These are phyloP conservation scores for Isaurus tuberculatus DNA, from an alignment of 92 coral and sea anemone species.

Conservation along the genomic window DNA sequence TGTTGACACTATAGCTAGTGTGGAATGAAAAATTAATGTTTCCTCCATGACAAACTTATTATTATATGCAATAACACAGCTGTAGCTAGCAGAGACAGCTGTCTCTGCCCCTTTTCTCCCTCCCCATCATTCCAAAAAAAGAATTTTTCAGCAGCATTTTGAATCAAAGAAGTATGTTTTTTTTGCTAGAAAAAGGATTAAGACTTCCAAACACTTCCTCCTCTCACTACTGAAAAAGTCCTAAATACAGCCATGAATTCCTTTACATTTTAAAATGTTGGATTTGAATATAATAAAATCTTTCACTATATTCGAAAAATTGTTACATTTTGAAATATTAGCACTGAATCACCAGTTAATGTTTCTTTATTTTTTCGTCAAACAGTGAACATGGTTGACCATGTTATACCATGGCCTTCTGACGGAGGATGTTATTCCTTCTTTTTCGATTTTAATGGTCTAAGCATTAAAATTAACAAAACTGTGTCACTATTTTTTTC, in stretches of 20 bases:
- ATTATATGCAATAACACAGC: constrained; percentile 12
- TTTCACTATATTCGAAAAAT: constrained; percentile 11
- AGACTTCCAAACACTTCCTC: constrained; percentile 14
- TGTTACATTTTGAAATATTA: constrained; percentile 10
- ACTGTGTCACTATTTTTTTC: constrained; percentile 12
- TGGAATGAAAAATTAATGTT: constrained; percentile 11
- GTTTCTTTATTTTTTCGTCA: constrained; percentile 12
- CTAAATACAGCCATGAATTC: constrained; percentile 13
- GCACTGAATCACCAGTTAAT: constrained; percentile 14
- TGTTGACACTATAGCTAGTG: constrained; percentile 14
- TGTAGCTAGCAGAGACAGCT: constrained; percentile 15
- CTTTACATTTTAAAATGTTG: constrained; percentile 11
- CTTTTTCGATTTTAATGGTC: constrained; percentile 12
- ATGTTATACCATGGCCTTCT: constrained; percentile 14
- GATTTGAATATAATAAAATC: constrained; percentile 10
- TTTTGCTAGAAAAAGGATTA: constrained; percentile 12
- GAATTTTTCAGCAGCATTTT: constrained; percentile 12
- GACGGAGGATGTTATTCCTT: constrained; percentile 14
- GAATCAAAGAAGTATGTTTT: constrained; percentile 12
- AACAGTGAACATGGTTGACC: constrained; percentile 14
- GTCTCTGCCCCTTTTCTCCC: constrained; percentile 16
- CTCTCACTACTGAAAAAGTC: constrained; percentile 14
- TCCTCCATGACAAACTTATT: constrained; percentile 13
- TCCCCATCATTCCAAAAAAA: constrained; percentile 13
- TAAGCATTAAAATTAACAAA: constrained; percentile 10